Evolutionary conservation across 2,113 vertebrate genomes (phyloP), one percentile per base, ranked within the genome.

Genomic region (Poeciliopsis prolifica): DNA sequence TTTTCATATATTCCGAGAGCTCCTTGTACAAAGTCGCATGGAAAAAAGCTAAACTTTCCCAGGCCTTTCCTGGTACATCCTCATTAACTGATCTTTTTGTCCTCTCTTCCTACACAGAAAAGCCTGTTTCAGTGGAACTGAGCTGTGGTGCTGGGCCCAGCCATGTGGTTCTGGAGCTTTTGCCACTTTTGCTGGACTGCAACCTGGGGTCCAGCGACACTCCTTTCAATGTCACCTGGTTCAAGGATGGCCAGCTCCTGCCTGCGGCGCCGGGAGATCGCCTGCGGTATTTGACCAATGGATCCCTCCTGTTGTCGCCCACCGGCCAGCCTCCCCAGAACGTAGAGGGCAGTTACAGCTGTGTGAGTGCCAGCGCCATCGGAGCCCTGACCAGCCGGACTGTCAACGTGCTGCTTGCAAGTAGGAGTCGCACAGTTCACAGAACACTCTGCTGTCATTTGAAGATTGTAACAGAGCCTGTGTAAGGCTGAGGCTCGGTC

Each of bases 331-430:
- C 85, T 62, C 83, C 84, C 0, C 85, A 77, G 61, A 86, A 22
- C 1, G 78, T 95, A 62, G 96, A 97, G 83, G 97, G 97, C 29
- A 95, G 92, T 78, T 99, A 98, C 87, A 96, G 96, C 92, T 99
- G 98, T 0, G 78, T 96, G 81, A 95, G 93, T 30, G 93, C 92
- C 28, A 92, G 95, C 66, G 91, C 96, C 2, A 91, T 95, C 0
- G 97, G 98, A 81, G 94, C 93, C 2, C 91, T 98, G 85, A 96
- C 94, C 88, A 98, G 97, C 90, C 96, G 97, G 79, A 95, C 93
- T 0, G 92, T 96, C 8, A 88, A 92, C 69, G 93, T 99, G 85
- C 95, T 94, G 66, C 89, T 95, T 33, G 94, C 97, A 92, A 95
- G 98, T 99, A 93, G 94, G 97, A 96, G 68, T 77, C 30, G 28